Base-by-base conservation (phyloP, 1,140 invertebrate species). In the Rhopalosiphum maidis region DNA sequence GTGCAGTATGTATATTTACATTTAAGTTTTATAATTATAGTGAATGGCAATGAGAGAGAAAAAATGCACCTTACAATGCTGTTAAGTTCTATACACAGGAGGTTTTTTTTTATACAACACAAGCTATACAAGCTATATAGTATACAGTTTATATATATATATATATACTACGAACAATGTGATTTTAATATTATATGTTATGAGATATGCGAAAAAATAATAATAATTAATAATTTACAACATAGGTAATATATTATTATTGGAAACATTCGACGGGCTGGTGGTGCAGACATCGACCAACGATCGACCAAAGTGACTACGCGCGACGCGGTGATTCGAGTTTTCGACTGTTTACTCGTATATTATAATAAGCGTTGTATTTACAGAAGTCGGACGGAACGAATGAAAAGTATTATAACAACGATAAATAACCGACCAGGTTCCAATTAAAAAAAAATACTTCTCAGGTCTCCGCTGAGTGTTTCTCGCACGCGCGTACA, bases 361-460 rank as follows among this genome's bases (percentile, higher is more conserved):
- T 77, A n/a, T 77, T 37, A 83, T 83, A 83, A 83, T 41, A 41
- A 30, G 85, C 41, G 41, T 86, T 25, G 37, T 46, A 30, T 86
- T 46, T 86, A 86, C 46, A n/a, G 87, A 37, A 54, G 68, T 82
- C 85, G 68, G 35, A 86, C 41, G 85, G 41, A 86, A 86, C 85
- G 85, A 86, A 43, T 86, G 90, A 92, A 92, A 91, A 92, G 54
- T 54, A 89, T 87, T 48, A 87, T 35, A 89, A 86, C 83, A 77
- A 82, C 60, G 4, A 82, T 82, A 82, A 92, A 92, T 55, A 82
- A 92, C 68, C 90, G 68, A 92, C 90, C 46, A 21, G 90, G 90
- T 92, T 92, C 90, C 90, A 92, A 92, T 92, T 86, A 77, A 77
- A 77, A 77, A 60, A 86, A 86, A 86, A 86, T 46, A 86, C 41